A percentile compares a stretch with the other conserved stretches of the same genome.
These are phyloP conservation scores for Prenolepis imparis DNA, from an alignment of 2,888 invertebrate genomes.

Conservation along the genomic window DNA sequence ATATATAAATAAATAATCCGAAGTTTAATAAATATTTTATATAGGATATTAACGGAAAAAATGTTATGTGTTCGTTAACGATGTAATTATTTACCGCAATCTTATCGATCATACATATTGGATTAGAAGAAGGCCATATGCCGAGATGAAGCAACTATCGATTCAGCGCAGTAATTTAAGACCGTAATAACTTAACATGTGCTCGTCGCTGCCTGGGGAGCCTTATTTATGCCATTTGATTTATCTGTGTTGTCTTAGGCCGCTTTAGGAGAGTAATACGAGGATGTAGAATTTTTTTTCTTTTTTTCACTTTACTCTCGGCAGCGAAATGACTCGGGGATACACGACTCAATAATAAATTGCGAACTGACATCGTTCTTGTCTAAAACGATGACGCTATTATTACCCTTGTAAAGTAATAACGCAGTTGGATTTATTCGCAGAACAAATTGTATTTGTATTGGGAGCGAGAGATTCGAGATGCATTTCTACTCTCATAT, in stretches of 20 bases:
- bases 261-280: background rate
- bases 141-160: slow-evolving; percentile 29
- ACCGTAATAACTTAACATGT: slow-evolving; percentile 24
- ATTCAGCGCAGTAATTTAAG: slow-evolving; percentile 37
- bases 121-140: slow-evolving; percentile 9
- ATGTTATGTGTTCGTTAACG: background rate
- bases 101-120: background rate
- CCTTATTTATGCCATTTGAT: slow-evolving; percentile 48
- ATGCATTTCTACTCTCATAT: background rate
- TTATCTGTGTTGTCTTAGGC: slow-evolving; percentile 26
- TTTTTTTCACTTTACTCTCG: slow-evolving; percentile 9
- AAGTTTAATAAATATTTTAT: background rate
- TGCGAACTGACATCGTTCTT: background rate
- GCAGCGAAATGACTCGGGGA: slow-evolving; percentile 17
- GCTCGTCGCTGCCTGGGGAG: background rate
- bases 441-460: background rate
- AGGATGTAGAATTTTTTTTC: background rate
- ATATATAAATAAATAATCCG: background rate
- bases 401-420: background rate
- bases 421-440: background rate
- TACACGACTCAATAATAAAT: slow-evolving; percentile 37
- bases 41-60: background rate
- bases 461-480: background rate
- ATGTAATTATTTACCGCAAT: background rate
- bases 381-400: background rate